Base-by-base conservation (phyloP, 2,888 invertebrate species). In the Drosophila hawaiiensis region DNA sequence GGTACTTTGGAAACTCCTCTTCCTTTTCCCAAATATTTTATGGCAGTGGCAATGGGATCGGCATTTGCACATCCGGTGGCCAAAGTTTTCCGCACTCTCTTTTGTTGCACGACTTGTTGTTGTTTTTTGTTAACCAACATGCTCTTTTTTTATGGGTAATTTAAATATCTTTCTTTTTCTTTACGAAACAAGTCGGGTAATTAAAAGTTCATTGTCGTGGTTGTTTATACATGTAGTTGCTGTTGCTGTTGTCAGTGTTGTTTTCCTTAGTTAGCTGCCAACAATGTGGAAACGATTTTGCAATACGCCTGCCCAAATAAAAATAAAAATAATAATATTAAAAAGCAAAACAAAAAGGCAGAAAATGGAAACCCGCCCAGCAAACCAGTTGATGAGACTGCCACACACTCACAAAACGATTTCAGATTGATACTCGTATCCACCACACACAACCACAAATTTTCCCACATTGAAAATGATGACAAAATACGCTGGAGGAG, bases 141-240 rank as follows among this genome's bases (percentile, higher is more conserved):
- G 39, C 28, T 53, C 1, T 29, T 49, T 69, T 69, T 60, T 62
- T 60, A 56, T 61, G 68, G 65, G 61, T 72, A 75, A 78, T 76
- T 75, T 73, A 61, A 65, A 77, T 75, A 73, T 74, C 68, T 83
- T 56, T 53, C 82, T 64, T 37, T 53, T 85, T 68, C 77, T 83
- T 81, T 82, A 75, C 79, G 82, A 85, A 85, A 85, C 88, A 64
- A 82, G 82, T 84, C 83, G 68, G 74, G 90, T 84, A 85, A 85
- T 85, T 90, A 85, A 85, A 88, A 85, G 85, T 84, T 85, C 85
- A 90, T 85, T 85, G 85, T 90, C 85, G 83, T 68, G 58, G 68
- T 31, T 54, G 61, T 55, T 58, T 35, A 25, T 14, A 29, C 19
- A 29, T 33, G 49, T 50, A 22, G 49, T 43, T 28, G 64, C 19